Conservation (phyloP, 2,113 vertebrate genomes). For the Leptodactylus fuscus region DNA sequence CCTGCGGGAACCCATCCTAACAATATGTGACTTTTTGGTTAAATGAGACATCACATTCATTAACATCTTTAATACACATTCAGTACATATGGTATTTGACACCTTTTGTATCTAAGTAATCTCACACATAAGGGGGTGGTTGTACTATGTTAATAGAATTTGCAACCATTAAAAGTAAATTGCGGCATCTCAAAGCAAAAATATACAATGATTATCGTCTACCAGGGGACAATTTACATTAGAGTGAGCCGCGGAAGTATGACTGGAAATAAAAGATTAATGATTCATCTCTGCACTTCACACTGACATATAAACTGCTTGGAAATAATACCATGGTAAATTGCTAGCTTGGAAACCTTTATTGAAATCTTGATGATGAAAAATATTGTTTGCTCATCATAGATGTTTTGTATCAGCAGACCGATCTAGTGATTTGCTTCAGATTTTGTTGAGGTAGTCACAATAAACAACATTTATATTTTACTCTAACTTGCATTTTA, state of each 20-base stretch:
- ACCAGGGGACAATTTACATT: constrained; percentile 30
- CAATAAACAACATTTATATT: not conserved
- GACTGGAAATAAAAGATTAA: constrained; percentile 39
- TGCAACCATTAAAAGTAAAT: constrained; percentile 32
- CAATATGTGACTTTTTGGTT: no score
- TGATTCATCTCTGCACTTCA: not conserved
- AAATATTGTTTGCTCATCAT: not conserved
- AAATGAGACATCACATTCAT: no score
- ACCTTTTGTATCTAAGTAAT: constrained; percentile 12
- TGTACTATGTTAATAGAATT: constrained; percentile 32
- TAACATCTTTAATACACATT: not conserved
- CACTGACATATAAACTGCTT: constrained; percentile 20
- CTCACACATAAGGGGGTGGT: constrained; percentile 8
- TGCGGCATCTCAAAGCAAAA: constrained; percentile 28
- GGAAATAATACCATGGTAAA: not conserved
- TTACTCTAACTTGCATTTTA: not conserved
- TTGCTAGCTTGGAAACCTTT: not conserved
- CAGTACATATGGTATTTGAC: not conserved
- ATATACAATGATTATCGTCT: constrained; percentile 45
- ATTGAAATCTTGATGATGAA: not conserved
- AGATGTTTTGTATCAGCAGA: not conserved
- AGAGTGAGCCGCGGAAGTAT: constrained; percentile 5
- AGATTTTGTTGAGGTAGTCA: not conserved
- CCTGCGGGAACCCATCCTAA: no score
- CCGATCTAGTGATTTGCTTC: not conserved